A percentile compares a stretch with the other conserved stretches of the same genome.
These are phyloP conservation scores for Sylvia borin DNA, from an alignment of 2,797 vertebrate species.

Conservation along the genomic window DNA sequence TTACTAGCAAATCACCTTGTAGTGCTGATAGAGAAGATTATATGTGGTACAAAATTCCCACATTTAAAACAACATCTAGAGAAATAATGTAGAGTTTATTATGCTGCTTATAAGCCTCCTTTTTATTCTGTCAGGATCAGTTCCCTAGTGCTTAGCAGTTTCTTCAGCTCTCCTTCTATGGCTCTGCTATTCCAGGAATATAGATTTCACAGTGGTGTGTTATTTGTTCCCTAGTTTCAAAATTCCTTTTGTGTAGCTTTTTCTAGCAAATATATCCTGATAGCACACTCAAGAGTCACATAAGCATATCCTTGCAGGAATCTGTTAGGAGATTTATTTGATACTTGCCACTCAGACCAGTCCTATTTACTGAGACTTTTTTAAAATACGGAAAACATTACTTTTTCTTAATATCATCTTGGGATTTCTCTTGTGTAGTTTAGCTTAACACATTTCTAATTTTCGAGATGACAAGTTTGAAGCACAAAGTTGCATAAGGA, in stretches of 20 bases:
- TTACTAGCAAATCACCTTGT: neutral
- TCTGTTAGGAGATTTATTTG: neutral
- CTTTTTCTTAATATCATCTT: neutral
- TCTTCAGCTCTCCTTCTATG: neutral
- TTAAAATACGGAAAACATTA: neutral
- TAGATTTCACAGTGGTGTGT: neutral
- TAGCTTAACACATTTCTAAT: neutral
- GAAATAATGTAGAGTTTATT: neutral
- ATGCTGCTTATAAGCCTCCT: neutral
- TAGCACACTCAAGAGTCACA: neutral
- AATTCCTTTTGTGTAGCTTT: neutral
- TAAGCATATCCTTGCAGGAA: neutral
- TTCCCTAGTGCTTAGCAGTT: neutral
- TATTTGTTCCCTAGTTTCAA: neutral
- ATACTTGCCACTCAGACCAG: neutral
- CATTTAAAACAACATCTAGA: neutral
- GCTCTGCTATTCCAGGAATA: neutral
- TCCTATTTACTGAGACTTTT: neutral
- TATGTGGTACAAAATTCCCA: neutral
- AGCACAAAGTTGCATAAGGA: neutral
- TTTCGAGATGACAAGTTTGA: neutral
- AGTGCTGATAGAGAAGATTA: neutral
- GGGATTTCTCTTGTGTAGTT: neutral
- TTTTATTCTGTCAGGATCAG: neutral
- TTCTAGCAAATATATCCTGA: neutral